Conservation (phyloP, 92 coral and sea anemone species). For the Parazoanthus swiftii region DNA sequence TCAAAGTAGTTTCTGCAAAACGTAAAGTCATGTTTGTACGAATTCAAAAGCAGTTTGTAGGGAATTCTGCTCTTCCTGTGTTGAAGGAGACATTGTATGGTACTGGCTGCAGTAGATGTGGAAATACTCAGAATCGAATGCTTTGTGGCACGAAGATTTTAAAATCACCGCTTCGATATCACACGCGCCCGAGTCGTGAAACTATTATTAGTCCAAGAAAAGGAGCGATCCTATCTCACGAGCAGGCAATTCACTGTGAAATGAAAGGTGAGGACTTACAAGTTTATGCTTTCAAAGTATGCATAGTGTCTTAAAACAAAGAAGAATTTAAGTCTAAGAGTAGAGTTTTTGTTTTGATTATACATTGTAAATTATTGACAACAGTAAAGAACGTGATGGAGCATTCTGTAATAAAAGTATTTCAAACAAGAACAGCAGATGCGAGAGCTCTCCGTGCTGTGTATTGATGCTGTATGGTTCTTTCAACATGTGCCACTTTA, state of each 20-base stretch:
- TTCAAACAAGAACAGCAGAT: too few species aligned
- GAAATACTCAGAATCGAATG: conserved; percentile 5
- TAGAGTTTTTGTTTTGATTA: too few species aligned
- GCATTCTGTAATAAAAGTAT: too few species aligned
- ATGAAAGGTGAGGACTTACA: not conserved
- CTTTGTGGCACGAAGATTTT: not conserved
- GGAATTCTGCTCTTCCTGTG: not conserved
- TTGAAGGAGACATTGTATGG: not conserved
- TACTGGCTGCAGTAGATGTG: conserved; percentile 13
- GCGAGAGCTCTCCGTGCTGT: too few species aligned
- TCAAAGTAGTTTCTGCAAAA: too few species aligned
- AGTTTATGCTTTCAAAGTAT: not conserved
- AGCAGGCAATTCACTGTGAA: not conserved
- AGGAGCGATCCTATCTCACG: not conserved
- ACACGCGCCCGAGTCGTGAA: not conserved
- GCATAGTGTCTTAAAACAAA: too few species aligned
- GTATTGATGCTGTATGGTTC: too few species aligned
- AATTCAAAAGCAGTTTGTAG: not conserved
- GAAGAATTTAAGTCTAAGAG: too few species aligned
- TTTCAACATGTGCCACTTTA: too few species aligned
- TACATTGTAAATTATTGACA: too few species aligned
- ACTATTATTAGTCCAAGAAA: not conserved
- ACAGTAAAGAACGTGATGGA: too few species aligned
- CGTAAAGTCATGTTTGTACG: not conserved
- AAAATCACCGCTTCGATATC: not conserved